Evolutionary conservation across 2,888 invertebrate species (phyloP), one percentile per base, ranked within the genome.

Genomic region (Diogma glabrata): DNA sequence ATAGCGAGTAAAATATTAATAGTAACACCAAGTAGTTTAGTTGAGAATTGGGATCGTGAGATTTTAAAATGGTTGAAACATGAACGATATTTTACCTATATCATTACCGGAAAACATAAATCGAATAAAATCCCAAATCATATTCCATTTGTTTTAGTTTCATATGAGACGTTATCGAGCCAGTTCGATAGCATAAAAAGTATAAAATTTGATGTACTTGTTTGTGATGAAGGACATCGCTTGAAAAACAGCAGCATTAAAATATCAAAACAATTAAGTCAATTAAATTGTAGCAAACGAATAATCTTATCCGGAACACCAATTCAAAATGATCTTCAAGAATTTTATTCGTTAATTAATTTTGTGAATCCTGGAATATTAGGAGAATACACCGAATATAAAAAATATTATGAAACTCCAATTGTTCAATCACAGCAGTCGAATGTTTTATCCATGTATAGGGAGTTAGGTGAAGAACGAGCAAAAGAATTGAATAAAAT

Each of bases 221-320:
- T 84, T 26, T 84, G 84, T 63, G 84, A 84, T 64, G 84, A 84
- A 66, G 84, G 81, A 1, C 84, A 84, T 62, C 71, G 82, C 19
- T 62, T 81, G 26, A 84, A 84, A 63, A 82, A 82, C 60, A 69
- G 71, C 43, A 68, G 70, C 20, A 75, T 76, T 22, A 81, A 81
- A 65, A 72, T 76, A 17, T 69, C 76, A n/a, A 63, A 74, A 71
- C 59, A 73, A 14, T 60, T 81, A 16, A 67, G 65, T 53, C 69
- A 72, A 53, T 58, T 82, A 5, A 58, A 70, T 10, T 77, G 77
- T 47, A 63, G 67, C 52, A 67, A 74, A 51, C 67, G 79, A 55
- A 68, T 84, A 33, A 67, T 84, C 0, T 63, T 84, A 22, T 78
- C 82, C 1, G 84, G 83, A 1, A 84, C 83, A 1, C 84, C 83